Evolutionary conservation across 2,888 invertebrate species (phyloP), one percentile per base, ranked within the genome.

Genomic region (Reticulitermes lucifugus): DNA sequence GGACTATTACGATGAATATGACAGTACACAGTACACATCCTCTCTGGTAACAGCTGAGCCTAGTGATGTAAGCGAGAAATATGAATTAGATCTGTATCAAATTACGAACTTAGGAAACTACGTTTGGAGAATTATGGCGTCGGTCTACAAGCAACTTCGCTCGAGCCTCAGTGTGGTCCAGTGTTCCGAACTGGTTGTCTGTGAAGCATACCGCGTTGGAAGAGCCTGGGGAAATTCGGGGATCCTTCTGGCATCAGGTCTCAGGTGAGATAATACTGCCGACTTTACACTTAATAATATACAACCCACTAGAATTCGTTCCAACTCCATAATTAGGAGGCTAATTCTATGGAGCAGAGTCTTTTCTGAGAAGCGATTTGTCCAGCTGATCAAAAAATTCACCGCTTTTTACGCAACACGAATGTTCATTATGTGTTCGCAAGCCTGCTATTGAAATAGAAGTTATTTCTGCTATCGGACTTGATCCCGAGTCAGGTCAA

Each of bases 101-200:
- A 14, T 55, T 18, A 41, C 41, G 21, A 35, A 29, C 0, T 9
- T 73, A 14, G 43, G 41, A 35, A 21, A 41, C 25, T 73, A 41
- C 41, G 43, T 43, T 35, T 41, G 41, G 21, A 73, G 41, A 41
- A 41, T 41, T 12, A 14, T 73, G 41, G 1, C 29, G 6, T 35
- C 73, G 2, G 73, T 41, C 10, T 73, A 10, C 14, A 6, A 43
- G n/a, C 77, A 22, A 46, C 10, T 81, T 10, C 5, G 9, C 4
- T 41, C 43, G 29, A 70, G 81, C 25, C 6, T 81, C 14, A 25
- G 18, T 9, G 41, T 70, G 14, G 70, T 6, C 5, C 81, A 43
- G 4, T 81, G 81, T 43, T 81, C 14, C 41, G 81, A 70, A 12
- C 46, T 81, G 5, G 81, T 81, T 35, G 65, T 81, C 43, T 81